phyloP scores from a whole-genome alignment of 2,797 vertebrate species.

The Discoglossus pictus region DNA sequence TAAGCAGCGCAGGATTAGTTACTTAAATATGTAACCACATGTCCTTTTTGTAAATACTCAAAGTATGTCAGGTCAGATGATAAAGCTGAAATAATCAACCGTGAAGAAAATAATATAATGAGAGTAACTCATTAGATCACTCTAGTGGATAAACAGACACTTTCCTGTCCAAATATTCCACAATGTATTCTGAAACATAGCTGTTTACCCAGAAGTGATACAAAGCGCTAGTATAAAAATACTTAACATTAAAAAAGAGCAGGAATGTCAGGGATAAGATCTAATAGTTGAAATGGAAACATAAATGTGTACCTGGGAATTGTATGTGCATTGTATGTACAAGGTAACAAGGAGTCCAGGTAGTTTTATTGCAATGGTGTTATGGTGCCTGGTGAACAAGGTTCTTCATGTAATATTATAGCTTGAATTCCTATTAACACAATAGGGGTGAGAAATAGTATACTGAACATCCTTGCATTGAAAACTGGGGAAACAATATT shows the following conservation, averaged over 20 bases:
- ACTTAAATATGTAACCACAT: neutral
- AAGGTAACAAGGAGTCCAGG: conserved; percentile 8
- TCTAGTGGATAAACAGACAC: neutral
- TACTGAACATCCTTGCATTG: too few relatives aligned
- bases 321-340: neutral
- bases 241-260: conserved; percentile 1
- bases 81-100: conserved; percentile 1
- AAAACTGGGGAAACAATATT: too few relatives aligned
- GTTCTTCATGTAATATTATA: too few relatives aligned
- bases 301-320: neutral
- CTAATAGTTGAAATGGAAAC: conserved; percentile 9
- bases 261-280: neutral
- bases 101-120: conserved; percentile 21
- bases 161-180: neutral
- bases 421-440: too few relatives aligned
- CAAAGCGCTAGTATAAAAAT: neutral
- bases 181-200: neutral
- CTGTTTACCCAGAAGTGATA: conserved; percentile 21
- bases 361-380: too few relatives aligned
- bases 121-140: conserved; percentile 11
- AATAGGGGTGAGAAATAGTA: too few relatives aligned
- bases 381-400: too few relatives aligned
- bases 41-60: neutral
- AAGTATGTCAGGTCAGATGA: conserved; percentile 10
- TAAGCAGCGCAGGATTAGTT: too few relatives aligned